Base-by-base conservation (phyloP, 2,888 invertebrate species). In the Xestia ashworthii region DNA sequence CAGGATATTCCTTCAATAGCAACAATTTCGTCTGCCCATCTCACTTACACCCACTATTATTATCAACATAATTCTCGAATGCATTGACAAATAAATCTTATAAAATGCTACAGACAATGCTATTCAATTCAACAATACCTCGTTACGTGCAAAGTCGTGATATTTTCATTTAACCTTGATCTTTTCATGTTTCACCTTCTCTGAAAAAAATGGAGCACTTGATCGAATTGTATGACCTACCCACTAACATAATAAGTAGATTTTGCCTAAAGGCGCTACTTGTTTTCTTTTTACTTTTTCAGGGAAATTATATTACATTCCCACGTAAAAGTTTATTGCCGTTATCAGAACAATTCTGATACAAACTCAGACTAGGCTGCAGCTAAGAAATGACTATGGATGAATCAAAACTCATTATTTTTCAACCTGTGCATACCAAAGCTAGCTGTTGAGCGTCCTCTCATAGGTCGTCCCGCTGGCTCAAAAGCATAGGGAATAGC, bases 171-270 rank as follows among this genome's bases (percentile, higher is more conserved):
- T 71, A 66, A 12, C 88, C 87, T 85, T 89, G 86, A 88, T 84
- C 80, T 89, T 89, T 89, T 68, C 58, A 77, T 75, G 77, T 81
- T 87, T 83, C 80, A 86, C 82, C 81, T 83, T 89, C 80, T 70
- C 64, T 74, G 62, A 77, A 69, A 76, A 84, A 77, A 84, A 77
- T 74, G 4, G 76, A 60, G 62, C 60, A 64, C 70, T 78, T 41
- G 68, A 41, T 44, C 41, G 48, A n/a, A 5, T 64, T 44, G 8
- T 70, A 70, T 46, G 75, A 60, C n/a, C 32, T 44, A 70, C 62
- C 16, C 58, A 65, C 38, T 5, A 48, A 71, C 32, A 65, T 69
- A 46, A 41, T 69, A 74, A 58, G 8, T 74, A 48, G 19, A 64
- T 70, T 53, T 70, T 67, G 46, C 16, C 19, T n/a, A 22, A 3